phyloP scores from a whole-genome alignment of 2,113 vertebrate genomes.

The Ceyx cyanopectus region DNA sequence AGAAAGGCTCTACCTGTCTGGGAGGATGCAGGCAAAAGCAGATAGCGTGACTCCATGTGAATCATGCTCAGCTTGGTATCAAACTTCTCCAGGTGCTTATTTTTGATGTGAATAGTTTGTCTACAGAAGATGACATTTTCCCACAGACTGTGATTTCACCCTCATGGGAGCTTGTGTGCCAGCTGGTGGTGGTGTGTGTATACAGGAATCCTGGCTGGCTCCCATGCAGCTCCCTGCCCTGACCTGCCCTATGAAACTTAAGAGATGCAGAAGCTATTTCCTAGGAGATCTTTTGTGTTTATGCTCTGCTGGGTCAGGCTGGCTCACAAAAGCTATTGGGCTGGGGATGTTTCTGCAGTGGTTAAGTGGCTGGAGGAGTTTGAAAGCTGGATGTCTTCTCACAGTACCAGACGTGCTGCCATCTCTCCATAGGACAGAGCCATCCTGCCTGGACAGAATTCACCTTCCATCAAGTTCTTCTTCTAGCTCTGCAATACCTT shows the following conservation, averaged over 20 bases:
- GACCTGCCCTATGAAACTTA: slow-evolving; percentile 10
- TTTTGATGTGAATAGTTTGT: neutral
- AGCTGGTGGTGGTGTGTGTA: slow-evolving; percentile 4
- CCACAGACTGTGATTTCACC: slow-evolving; percentile 12
- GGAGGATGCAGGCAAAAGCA: neutral
- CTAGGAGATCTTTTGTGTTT: slow-evolving; percentile 28
- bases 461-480: neutral
- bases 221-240: neutral
- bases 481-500: neutral
- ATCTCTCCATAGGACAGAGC: neutral
- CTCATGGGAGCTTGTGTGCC: neutral
- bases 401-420: neutral
- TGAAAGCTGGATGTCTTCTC: neutral
- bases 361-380: neutral
- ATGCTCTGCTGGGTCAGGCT: neutral
- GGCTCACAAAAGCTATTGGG: neutral
- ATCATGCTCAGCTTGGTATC: neutral
- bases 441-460: neutral
- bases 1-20: neutral
- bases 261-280: slow-evolving; percentile 25
- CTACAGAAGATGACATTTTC: neutral
- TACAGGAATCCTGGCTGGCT: slow-evolving; percentile 34
- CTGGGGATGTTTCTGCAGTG: neutral
- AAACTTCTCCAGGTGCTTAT: neutral
- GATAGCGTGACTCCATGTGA: neutral